Evolutionary conservation across 2,888 invertebrate species (phyloP), one percentile per base, ranked within the genome.

Genomic region (Auanema sp.): DNA sequence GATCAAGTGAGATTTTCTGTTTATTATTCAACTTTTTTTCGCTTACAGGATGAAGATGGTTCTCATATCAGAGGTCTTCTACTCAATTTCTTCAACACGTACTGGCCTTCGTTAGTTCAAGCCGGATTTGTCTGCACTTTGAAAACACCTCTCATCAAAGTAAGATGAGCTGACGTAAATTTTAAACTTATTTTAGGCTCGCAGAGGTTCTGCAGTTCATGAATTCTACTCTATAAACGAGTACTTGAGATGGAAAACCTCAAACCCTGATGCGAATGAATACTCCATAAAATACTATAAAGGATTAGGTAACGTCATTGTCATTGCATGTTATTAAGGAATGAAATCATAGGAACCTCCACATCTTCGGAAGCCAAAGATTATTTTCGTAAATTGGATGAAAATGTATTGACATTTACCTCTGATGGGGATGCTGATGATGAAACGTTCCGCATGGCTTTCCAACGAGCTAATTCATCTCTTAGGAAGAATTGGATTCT

Each of bases 321-420:
- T n/a, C n/a, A n/a, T n/a, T n/a, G n/a, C n/a, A n/a, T n/a, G n/a
- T n/a, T n/a, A n/a, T n/a, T n/a, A n/a, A n/a, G n/a, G n/a, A n/a
- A n/a, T n/a, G n/a, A n/a, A n/a, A n/a, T n/a, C n/a, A n/a, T 96
- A 92, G 97, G 98, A 89, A 98, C 98, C 85, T 96, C 95, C 81
- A 93, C 94, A 62, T 90, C 94, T 0, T 91, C 92, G 85, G 97
- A 98, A 88, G 97, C 96, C 43, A 94, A 94, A 86, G 95, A 97
- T 85, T 98, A 98, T 84, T 98, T 98, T 85, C 89, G 90, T 74
- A 91, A 97, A 84, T 93, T 98, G 92, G 88, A 89, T 0, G 88
- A 94, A 56, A 97, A 75, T 54, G 58, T 71, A 16, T 61, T 78
- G 50, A 65, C 59, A 11, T 70, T 64, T 58, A 64, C 62, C n/a